Conservation (phyloP, 2,888 invertebrate genomes). For the Saturnia japonica region DNA sequence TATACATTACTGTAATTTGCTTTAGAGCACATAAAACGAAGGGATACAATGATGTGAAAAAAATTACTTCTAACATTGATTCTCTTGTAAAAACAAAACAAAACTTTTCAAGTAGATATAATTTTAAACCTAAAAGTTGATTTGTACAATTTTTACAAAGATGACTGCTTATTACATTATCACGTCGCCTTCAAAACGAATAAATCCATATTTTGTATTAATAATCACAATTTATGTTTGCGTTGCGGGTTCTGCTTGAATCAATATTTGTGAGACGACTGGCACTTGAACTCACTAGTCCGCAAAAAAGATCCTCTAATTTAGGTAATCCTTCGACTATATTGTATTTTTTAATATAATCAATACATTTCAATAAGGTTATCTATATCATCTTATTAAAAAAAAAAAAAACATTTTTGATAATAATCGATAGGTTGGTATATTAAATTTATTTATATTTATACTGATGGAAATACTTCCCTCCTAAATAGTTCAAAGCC, state of each 20-base stretch:
- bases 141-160: background rate
- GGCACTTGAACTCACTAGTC: conserved; percentile 25
- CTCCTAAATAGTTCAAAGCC: conserved; percentile 41
- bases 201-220: conserved; percentile 21
- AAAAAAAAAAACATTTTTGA: background rate
- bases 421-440: background rate
- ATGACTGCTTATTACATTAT: background rate
- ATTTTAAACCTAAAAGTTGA: background rate
- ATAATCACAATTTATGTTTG: conserved; percentile 22
- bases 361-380: background rate
- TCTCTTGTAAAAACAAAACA: background rate
- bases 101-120: background rate
- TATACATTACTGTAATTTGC: background rate
- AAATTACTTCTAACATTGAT: background rate
- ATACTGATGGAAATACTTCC: conserved; percentile 18
- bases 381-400: background rate
- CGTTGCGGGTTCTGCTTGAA: conserved; percentile 35
- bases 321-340: background rate
- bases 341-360: background rate
- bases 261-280: conserved; percentile 29
- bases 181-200: background rate
- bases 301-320: background rate
- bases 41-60: background rate
- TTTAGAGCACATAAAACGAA: background rate
- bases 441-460: background rate